A percentile compares a stretch with the other conserved stretches of the same genome.
Evolutionary conservation across 2,113 vertebrate species (phyloP).

Genomic region (Phylloscopus whistleri): DNA sequence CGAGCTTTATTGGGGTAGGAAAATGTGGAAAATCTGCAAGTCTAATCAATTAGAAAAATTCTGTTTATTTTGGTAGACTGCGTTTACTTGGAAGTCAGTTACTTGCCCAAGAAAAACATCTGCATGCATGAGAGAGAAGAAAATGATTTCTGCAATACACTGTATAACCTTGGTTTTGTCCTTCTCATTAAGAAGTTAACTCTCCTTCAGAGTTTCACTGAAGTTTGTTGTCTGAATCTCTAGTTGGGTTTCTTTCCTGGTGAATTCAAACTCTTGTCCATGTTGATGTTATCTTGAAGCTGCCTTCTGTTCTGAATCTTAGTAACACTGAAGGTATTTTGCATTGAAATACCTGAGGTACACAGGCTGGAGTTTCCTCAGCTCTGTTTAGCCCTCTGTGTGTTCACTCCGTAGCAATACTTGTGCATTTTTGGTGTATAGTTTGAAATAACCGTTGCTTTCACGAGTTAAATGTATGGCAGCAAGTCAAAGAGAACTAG

Average conservation of each 20-base stretch:
- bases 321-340: neutral
- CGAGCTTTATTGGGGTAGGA: neutral
- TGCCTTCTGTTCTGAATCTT: neutral
- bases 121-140: neutral
- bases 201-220: neutral
- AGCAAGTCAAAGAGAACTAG: neutral
- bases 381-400: rapidly evolving
- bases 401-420: neutral
- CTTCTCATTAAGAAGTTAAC: neutral
- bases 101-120: neutral
- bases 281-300: neutral
- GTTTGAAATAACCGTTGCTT: neutral
- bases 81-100: conserved; percentile 22
- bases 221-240: neutral
- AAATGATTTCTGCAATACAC: neutral
- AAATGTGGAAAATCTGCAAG: conserved; percentile 10
- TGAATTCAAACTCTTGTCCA: neutral
- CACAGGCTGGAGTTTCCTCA: neutral
- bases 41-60: conserved; percentile 29
- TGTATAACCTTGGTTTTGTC: neutral
- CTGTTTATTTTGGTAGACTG: neutral
- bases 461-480: neutral
- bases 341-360: neutral
- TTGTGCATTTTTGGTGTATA: neutral
- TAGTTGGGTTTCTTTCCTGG: neutral